These are phyloP conservation scores for Naso thynnoides DNA, from an alignment of 2,797 vertebrate species.

Conservation along the genomic window DNA sequence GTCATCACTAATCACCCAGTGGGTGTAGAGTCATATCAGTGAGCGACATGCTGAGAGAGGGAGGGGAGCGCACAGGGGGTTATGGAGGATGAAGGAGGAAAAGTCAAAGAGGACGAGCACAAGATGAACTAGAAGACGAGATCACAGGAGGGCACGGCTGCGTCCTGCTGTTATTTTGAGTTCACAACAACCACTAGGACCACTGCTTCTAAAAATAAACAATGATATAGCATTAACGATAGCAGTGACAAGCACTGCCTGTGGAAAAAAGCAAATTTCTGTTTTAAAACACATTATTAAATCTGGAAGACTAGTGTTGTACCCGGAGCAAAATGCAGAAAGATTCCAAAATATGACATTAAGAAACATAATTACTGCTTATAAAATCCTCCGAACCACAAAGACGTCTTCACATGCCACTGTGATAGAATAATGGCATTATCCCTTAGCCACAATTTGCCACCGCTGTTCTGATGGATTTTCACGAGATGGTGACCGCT, in stretches of 20 bases:
- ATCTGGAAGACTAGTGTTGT: neutral
- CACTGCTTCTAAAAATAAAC: slow-evolving; percentile 51
- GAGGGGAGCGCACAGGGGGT: slow-evolving; percentile 31
- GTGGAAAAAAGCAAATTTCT: too few relatives aligned
- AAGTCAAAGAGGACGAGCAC: slow-evolving; percentile 46
- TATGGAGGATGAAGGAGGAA: slow-evolving; percentile 37
- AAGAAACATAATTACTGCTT: neutral
- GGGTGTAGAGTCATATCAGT: slow-evolving; percentile 60
- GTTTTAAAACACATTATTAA: too few relatives aligned
- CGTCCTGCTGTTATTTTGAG: slow-evolving; percentile 17
- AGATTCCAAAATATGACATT: neutral
- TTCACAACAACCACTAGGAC: slow-evolving; percentile 5
- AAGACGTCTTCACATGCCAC: slow-evolving; percentile 30
- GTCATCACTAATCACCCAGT: slow-evolving; percentile 78
- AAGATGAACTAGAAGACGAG: slow-evolving; percentile 40
- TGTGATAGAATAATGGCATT: slow-evolving; percentile 31
- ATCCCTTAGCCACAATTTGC: slow-evolving; percentile 35
- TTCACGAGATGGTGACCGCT: slow-evolving; percentile 41
- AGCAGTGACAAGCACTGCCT: neutral
- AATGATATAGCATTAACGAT: slow-evolving; percentile 25
- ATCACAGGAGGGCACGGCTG: slow-evolving; percentile 27
- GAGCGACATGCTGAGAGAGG: slow-evolving; percentile 51
- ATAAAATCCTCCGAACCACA: slow-evolving; percentile 3
- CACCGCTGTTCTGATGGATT: slow-evolving; percentile 42
- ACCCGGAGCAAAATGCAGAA: slow-evolving; percentile 7